phyloP scores from a whole-genome alignment of 2,888 invertebrate species.

The Flabesymbios commensalis region DNA sequence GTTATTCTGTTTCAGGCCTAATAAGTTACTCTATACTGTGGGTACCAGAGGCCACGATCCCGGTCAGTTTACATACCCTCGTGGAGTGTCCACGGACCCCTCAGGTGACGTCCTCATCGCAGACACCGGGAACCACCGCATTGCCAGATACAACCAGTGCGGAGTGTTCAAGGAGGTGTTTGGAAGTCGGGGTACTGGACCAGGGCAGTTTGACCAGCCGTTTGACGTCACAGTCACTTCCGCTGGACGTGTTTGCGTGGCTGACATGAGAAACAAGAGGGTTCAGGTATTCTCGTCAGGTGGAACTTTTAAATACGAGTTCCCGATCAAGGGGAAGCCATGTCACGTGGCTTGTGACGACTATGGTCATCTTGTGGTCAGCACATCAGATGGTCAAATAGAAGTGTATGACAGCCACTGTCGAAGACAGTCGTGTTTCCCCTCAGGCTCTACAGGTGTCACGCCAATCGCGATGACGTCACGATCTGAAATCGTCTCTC shows the following conservation, averaged over 20 bases:
- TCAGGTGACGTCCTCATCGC: constrained; percentile 49
- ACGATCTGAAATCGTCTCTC: constrained; percentile 48
- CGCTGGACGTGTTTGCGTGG: constrained; percentile 51
- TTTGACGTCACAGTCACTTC: constrained; percentile 46
- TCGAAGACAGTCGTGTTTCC: too few relatives aligned
- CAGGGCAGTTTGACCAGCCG: constrained; percentile 50
- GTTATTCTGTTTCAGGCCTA: too few relatives aligned
- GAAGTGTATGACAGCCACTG: constrained; percentile 33
- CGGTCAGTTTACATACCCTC: constrained; percentile 51
- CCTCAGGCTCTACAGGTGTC: too few relatives aligned
- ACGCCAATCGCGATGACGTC: too few relatives aligned
- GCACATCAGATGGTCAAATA: neutral
- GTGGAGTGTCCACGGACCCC: constrained; percentile 42
- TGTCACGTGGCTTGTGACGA: constrained; percentile 22
- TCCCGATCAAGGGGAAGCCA: constrained; percentile 41
- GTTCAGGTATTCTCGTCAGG: constrained; percentile 24
- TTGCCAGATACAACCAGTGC: constrained; percentile 33
- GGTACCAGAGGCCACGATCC: constrained; percentile 41
- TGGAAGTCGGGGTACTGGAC: constrained; percentile 41
- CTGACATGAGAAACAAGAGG: constrained; percentile 51
- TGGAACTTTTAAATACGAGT: constrained; percentile 44
- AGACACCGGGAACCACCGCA: constrained; percentile 53
- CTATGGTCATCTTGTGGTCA: neutral
- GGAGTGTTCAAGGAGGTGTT: constrained; percentile 29
- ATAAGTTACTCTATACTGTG: constrained; percentile 48